Conservation (phyloP, 2,888 invertebrate genomes). For the Oscheius sp. region DNA sequence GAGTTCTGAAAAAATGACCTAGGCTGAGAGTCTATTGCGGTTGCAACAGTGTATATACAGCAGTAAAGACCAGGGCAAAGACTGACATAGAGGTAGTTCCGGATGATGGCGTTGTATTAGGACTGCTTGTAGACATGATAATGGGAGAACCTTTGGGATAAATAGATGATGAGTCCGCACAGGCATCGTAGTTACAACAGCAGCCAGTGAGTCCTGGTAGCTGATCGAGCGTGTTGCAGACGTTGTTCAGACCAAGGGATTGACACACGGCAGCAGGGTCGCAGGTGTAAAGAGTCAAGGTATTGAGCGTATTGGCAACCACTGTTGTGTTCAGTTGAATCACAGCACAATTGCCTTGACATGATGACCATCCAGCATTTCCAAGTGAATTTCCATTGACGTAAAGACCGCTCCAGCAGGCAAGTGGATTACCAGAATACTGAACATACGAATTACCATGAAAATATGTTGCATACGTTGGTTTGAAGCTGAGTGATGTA, state of each 20-base stretch:
- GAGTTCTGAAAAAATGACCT: conserved; percentile 12
- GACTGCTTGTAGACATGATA: neutral
- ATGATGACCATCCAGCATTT: conserved; percentile 21
- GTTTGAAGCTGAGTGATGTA: conserved; percentile 24
- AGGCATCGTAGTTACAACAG: conserved; percentile 39
- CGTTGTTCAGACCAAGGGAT: conserved; percentile 24
- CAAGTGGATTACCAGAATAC: conserved; percentile 39
- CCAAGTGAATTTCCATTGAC: conserved; percentile 41
- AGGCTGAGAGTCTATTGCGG: conserved; percentile 6
- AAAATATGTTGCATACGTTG: neutral
- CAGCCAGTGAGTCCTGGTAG: conserved; percentile 42
- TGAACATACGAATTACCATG: conserved; percentile 27
- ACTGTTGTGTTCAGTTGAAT: conserved; percentile 20
- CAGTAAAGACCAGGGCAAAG: conserved; percentile 4
- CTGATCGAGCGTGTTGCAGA: conserved; percentile 34
- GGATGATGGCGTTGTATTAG: too few relatives aligned
- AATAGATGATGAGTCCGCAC: conserved; percentile 22
- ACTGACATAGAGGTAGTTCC: neutral
- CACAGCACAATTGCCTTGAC: conserved; percentile 22
- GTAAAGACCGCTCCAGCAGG: conserved; percentile 48
- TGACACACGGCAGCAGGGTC: conserved; percentile 45
- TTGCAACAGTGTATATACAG: conserved; percentile 31
- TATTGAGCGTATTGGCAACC: conserved; percentile 35
- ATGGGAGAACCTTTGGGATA: conserved; percentile 9
- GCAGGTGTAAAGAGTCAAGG: conserved; percentile 43